Evolutionary conservation across 2,113 vertebrate species (phyloP).

Genomic region (Climacteris rufus): DNA sequence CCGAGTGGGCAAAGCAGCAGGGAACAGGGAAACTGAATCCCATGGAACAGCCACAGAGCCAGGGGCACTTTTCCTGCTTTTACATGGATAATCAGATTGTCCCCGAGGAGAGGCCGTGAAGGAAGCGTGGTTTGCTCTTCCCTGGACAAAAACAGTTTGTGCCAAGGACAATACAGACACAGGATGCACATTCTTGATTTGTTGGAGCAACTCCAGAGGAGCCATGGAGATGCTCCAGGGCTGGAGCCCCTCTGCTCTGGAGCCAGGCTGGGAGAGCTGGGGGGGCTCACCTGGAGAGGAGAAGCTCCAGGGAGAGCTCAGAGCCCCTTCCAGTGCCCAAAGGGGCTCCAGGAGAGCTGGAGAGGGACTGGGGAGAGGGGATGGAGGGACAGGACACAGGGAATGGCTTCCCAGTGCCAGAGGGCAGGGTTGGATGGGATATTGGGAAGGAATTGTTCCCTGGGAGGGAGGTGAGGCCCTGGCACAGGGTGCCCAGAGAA

Average conservation of each 20-base stretch:
- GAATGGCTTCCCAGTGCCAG: background rate
- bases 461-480: rapidly evolving
- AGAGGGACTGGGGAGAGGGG: background rate
- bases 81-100: background rate
- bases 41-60: background rate
- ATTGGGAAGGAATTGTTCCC: background rate
- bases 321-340: background rate
- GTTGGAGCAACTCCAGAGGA: background rate
- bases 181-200: background rate
- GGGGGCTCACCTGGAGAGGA: background rate
- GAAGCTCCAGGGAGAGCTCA: background rate
- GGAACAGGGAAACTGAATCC: background rate
- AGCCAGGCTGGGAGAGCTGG: background rate
- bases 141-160: background rate
- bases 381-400: background rate
- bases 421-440: rapidly evolving
- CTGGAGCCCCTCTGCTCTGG: background rate
- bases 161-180: background rate
- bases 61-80: background rate
- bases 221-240: background rate
- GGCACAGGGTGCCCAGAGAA: background rate
- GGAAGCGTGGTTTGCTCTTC: background rate
- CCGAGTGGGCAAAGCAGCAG: background rate
- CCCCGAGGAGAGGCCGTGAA: background rate
- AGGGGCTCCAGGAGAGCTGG: background rate